Base-by-base conservation (phyloP, 2,888 invertebrate genomes). In the Cistogaster globosa region DNA sequence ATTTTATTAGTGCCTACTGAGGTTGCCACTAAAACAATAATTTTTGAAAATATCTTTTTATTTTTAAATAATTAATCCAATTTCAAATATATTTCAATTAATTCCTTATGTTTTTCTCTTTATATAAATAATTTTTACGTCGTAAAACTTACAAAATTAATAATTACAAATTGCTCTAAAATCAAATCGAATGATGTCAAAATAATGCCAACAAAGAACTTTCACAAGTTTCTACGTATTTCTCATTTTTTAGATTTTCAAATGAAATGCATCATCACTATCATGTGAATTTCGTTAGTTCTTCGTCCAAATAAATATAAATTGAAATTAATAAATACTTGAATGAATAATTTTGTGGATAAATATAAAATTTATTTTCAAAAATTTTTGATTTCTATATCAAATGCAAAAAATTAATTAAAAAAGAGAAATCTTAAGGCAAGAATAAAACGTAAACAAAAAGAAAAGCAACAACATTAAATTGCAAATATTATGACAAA, bases 401-500 rank as follows among this genome's bases (percentile, higher is more conserved):
- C 26, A 77, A 63, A 51, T 48, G 22, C 45, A 57, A 48, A 57
- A 36, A 68, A 14, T 16, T 9, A 38, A 53, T n/a, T n/a, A n/a
- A n/a, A n/a, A n/a, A n/a, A n/a, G n/a, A n/a, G n/a, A n/a, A n/a
- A n/a, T n/a, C n/a, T n/a, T n/a, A n/a, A n/a, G n/a, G n/a, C n/a
- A n/a, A n/a, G n/a, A n/a, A n/a, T n/a, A n/a, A n/a, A n/a, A n/a
- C n/a, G 18, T 22, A 12, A 57, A 65, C 26, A 78, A 63, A 71
- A 65, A 63, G 71, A 71, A 65, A 81, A 65, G n/a, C 57, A 84
- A 63, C 12, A 75, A 58, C n/a, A 22, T 60, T 53, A 74, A 74
- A 51, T 42, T n/a, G 71, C 74, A 82, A 78, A 69, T 57, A 84
- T 78, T 78, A 82, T 78, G 78, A 85, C 74, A 74, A 85, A 69